Evolutionary conservation across 2,888 invertebrate species (phyloP).

Genomic region (Corbicula japonica): DNA sequence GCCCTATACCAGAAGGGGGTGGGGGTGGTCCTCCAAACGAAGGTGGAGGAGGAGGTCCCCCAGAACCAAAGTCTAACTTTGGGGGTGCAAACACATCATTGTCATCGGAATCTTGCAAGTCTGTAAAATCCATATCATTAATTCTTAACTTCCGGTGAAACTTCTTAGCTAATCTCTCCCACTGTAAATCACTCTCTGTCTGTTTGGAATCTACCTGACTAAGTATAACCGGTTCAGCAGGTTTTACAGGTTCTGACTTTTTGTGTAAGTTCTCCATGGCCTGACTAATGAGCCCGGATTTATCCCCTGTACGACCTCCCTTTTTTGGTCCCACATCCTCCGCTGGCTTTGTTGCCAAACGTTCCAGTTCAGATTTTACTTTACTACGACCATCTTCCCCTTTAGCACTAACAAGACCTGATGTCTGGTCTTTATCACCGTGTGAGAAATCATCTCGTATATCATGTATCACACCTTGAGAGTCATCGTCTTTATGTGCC

Average conservation of each 20-base stretch:
- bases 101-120: constrained; percentile 95
- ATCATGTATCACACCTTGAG: constrained; percentile 4
- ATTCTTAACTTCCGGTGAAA: constrained; percentile 89
- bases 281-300: constrained; percentile 96
- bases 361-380: constrained; percentile 69
- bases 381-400: constrained; percentile 60
- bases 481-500: constrained; percentile 76
- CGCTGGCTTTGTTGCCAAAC: constrained; percentile 53
- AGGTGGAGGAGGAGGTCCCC: constrained; percentile 75
- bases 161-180: constrained; percentile 92
- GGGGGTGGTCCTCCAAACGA: no score
- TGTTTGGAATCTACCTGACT: constrained; percentile 89
- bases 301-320: constrained; percentile 87
- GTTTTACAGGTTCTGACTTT: constrained; percentile 65
- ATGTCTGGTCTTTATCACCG: constrained; percentile 57
- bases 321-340: constrained; percentile 65
- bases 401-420: constrained; percentile 23
- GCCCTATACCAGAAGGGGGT: constrained; percentile 52
- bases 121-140: constrained; percentile 98
- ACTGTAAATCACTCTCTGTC: constrained; percentile 97
- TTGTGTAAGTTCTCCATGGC: constrained; percentile 94
- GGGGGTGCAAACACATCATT: constrained; percentile 89
- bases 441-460: constrained; percentile 10
- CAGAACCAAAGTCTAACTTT: constrained; percentile 68
- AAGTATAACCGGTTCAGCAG: constrained; percentile 83